Percentiles rank a stretch among this genome's conserved stretches.
Evolutionary conservation across 2,797 vertebrate species (phyloP).

Genomic region (Sarcoramphus papa): DNA sequence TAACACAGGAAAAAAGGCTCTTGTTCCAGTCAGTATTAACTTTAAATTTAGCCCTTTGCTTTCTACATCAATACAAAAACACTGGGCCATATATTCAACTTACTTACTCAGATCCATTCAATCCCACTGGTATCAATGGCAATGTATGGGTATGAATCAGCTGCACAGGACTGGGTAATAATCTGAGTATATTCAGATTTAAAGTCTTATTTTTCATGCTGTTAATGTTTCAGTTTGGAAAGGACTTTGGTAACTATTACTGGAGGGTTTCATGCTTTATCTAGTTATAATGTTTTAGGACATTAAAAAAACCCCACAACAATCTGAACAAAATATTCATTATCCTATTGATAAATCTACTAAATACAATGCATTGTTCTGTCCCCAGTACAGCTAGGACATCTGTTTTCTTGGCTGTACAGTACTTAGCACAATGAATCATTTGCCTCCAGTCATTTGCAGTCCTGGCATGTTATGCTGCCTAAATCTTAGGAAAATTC

Average conservation of each 20-base stretch:
- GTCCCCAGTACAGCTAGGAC: neutral
- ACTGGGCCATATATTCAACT: neutral
- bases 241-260: neutral
- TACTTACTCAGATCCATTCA: neutral
- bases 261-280: neutral
- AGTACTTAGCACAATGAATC: neutral
- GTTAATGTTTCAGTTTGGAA: neutral
- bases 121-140: neutral
- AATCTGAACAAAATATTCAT: neutral
- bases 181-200: neutral
- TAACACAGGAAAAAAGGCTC: neutral
- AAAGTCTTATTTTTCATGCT: neutral
- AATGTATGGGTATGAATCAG: neutral
- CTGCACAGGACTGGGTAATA: neutral
- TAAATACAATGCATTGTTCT: neutral
- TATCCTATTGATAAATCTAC: neutral
- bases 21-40: neutral
- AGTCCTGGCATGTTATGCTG: neutral
- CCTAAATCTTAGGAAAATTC: neutral
- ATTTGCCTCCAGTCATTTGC: neutral
- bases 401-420: neutral
- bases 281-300: neutral
- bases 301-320: neutral
- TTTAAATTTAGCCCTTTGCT: neutral
- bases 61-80: neutral